Evolutionary conservation across 2,888 invertebrate species (phyloP).

Genomic region (Hirtodrosophila alboralis): DNA sequence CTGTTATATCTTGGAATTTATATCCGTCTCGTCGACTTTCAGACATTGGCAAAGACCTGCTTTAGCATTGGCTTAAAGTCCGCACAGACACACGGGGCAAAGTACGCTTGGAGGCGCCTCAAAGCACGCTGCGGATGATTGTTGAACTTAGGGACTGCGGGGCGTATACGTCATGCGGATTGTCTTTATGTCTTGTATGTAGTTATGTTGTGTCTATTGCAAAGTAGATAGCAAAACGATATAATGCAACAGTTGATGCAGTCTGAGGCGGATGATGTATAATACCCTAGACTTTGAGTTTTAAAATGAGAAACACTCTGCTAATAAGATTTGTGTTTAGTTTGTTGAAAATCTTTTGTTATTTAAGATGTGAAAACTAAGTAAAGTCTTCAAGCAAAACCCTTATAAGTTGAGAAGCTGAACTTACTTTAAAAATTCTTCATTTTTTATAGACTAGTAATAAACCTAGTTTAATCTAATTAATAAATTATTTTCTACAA

Average conservation of each 20-base stretch:
- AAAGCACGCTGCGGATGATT: constrained; percentile 45
- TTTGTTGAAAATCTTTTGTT: too few relatives aligned
- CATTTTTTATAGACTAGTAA: too few relatives aligned
- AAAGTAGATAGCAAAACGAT: constrained; percentile 7
- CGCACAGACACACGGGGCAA: constrained; percentile 43
- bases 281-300: too few relatives aligned
- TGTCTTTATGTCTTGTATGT: constrained; percentile 42
- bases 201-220: constrained; percentile 7
- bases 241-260: background rate
- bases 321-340: too few relatives aligned
- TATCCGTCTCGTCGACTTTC: constrained; percentile 58
- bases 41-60: constrained; percentile 63
- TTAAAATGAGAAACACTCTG: too few relatives aligned
- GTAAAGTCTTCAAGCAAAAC: too few relatives aligned
- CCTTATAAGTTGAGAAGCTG: too few relatives aligned
- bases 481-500: too few relatives aligned
- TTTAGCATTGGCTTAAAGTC: constrained; percentile 68
- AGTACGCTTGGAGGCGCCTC: constrained; percentile 9
- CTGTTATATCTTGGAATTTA: constrained; percentile 62
- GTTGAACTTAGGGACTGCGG: constrained; percentile 53
- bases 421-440: too few relatives aligned
- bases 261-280: too few relatives aligned
- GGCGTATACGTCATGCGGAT: constrained; percentile 62
- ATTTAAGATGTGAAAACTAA: too few relatives aligned
- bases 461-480: too few relatives aligned